phyloP scores from a whole-genome alignment of 1,140 invertebrate genomes.

The Ericerus pela region DNA sequence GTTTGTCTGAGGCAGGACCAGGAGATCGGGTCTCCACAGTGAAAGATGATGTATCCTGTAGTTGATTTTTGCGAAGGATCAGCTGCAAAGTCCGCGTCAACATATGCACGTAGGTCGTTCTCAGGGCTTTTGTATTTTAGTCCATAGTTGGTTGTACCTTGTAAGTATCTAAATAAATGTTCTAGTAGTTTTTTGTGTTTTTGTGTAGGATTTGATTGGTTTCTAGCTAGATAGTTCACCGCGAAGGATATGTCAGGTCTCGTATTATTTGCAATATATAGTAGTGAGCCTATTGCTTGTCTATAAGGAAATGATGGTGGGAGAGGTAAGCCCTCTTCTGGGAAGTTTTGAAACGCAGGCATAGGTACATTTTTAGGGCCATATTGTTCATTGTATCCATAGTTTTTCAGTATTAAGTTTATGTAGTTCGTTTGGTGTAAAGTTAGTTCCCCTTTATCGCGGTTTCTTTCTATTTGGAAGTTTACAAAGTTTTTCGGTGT shows the following conservation, averaged over 20 bases:
- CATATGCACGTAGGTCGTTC: conserved; percentile 14
- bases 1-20: too few species aligned
- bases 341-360: too few species aligned
- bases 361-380: conserved; percentile 14
- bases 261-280: conserved; percentile 27
- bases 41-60: conserved; percentile 27
- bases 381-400: conserved; percentile 19
- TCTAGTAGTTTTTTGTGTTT: conserved; percentile 17
- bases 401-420: conserved; percentile 22
- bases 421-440: conserved; percentile 22
- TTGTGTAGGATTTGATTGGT: conserved; percentile 9
- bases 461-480: conserved; percentile 26
- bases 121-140: conserved; percentile 5
- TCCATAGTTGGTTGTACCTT: conserved; percentile 25
- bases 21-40: conserved; percentile 22
- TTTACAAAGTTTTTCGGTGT: conserved; percentile 23
- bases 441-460: conserved; percentile 18
- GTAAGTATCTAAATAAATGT: conserved; percentile 27
- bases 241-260: conserved; percentile 30
- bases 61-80: conserved; percentile 24
- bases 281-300: conserved; percentile 25
- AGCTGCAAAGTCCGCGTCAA: conserved; percentile 29
- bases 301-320: too few species aligned
- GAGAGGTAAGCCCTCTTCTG: too few species aligned
- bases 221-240: conserved; percentile 23